These are phyloP conservation scores for Atta texana DNA, from an alignment of 1,140 invertebrate species.

Conservation along the genomic window DNA sequence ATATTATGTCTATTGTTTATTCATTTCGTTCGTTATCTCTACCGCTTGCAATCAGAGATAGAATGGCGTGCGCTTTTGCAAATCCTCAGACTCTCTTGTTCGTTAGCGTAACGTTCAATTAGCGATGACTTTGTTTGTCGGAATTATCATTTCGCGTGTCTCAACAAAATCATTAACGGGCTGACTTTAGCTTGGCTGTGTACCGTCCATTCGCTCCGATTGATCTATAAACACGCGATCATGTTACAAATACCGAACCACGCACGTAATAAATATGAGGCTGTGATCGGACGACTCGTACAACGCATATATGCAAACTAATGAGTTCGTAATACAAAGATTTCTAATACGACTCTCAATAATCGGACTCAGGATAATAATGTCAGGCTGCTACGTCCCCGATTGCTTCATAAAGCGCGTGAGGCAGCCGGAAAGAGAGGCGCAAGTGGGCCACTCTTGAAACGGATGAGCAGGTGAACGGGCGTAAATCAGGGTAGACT, in stretches of 20 bases:
- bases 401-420: conserved; percentile 50
- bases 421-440: conserved; percentile 73
- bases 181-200: conserved; percentile 40
- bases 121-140: conserved; percentile 48
- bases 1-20: conserved; percentile 34
- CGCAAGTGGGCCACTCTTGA: conserved; percentile 79
- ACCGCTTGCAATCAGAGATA: not conserved
- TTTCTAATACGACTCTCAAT: conserved; percentile 37
- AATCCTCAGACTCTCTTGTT: not conserved
- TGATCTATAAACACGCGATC: conserved; percentile 52
- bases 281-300: conserved; percentile 16
- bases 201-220: conserved; percentile 33
- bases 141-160: conserved; percentile 60
- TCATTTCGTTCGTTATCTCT: conserved; percentile 51
- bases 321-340: conserved; percentile 34
- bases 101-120: conserved; percentile 59
- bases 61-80: conserved; percentile 19
- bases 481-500: conserved; percentile 80
- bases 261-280: conserved; percentile 38
- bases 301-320: not conserved
- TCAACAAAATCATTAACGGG: conserved; percentile 49
- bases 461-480: conserved; percentile 81
- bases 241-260: conserved; percentile 25
- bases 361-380: conserved; percentile 48
- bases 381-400: conserved; percentile 35